Evolutionary conservation across 2,888 invertebrate species (phyloP).

Genomic region (Lasioglossum pauxillum): DNA sequence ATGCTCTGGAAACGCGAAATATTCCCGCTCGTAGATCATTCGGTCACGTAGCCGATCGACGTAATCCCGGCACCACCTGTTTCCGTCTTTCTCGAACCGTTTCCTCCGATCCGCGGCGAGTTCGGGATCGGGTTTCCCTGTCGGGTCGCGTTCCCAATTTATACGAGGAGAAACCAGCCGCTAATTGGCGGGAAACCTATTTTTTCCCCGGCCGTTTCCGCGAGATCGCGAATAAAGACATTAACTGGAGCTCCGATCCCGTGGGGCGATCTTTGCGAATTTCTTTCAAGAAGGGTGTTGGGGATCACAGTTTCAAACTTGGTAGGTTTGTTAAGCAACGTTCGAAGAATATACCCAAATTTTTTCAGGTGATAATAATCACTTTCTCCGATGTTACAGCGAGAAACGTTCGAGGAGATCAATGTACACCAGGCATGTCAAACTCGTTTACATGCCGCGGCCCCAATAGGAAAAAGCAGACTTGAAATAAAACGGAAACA

Average conservation of each 20-base stretch:
- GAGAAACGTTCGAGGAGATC: too few species aligned
- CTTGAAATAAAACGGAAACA: too few species aligned
- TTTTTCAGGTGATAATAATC: background rate
- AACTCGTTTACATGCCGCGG: too few species aligned
- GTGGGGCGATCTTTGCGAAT: background rate
- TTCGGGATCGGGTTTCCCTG: background rate
- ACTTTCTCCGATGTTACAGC: background rate
- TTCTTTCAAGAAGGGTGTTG: background rate
- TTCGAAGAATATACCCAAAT: background rate
- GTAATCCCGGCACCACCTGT: conserved; percentile 25
- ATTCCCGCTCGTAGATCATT: conserved; percentile 34
- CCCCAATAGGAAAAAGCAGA: too few species aligned
- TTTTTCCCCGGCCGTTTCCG: background rate
- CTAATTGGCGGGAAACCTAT: background rate
- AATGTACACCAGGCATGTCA: background rate
- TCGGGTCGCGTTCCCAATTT: conserved; percentile 5
- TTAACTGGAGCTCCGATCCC: background rate
- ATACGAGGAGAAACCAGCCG: background rate
- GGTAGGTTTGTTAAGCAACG: background rate
- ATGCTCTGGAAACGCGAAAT: conserved; percentile 6
- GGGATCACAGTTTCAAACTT: background rate
- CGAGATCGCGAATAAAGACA: background rate
- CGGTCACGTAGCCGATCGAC: conserved; percentile 20
- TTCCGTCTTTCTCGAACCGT: conserved; percentile 32
- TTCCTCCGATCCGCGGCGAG: conserved; percentile 23